These are phyloP conservation scores for Macroglossus sobrinus DNA, from an alignment of 2,113 vertebrate species.

Conservation along the genomic window DNA sequence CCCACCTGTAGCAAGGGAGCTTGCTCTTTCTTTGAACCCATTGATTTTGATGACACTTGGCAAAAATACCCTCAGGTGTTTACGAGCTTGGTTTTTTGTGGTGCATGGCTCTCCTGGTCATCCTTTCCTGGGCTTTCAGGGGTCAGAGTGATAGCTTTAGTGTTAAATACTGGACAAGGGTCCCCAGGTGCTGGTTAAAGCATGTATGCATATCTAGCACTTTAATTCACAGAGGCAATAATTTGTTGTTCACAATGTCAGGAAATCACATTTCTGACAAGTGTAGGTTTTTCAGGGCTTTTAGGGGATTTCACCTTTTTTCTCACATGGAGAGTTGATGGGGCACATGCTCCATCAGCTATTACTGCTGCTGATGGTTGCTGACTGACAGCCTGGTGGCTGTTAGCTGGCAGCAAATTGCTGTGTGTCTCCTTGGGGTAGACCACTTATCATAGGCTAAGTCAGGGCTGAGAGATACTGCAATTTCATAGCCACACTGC, in stretches of 20 bases:
- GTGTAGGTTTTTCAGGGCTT: neutral
- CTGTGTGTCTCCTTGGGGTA: neutral
- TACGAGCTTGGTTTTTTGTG: neutral
- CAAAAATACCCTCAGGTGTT: neutral
- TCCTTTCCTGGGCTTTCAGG: neutral
- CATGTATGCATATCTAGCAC: neutral
- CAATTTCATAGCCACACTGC: neutral
- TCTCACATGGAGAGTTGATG: neutral
- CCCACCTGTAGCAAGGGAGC: neutral
- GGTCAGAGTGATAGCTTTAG: neutral
- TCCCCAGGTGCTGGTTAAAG: neutral
- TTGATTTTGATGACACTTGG: constrained; percentile 8
- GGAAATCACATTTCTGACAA: constrained; percentile 12
- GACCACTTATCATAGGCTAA: neutral
- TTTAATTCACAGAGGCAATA: constrained; percentile 12
- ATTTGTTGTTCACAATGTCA: neutral
- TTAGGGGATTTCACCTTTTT: neutral
- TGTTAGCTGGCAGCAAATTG: neutral
- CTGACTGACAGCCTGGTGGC: neutral
- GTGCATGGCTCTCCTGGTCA: neutral
- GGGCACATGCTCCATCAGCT: neutral
- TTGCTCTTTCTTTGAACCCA: constrained; percentile 21
- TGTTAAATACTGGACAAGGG: neutral
- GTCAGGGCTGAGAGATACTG: neutral
- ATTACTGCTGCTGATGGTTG: neutral